These are phyloP conservation scores for Parnassius apollo DNA, from an alignment of 2,888 invertebrate genomes.

Conservation along the genomic window DNA sequence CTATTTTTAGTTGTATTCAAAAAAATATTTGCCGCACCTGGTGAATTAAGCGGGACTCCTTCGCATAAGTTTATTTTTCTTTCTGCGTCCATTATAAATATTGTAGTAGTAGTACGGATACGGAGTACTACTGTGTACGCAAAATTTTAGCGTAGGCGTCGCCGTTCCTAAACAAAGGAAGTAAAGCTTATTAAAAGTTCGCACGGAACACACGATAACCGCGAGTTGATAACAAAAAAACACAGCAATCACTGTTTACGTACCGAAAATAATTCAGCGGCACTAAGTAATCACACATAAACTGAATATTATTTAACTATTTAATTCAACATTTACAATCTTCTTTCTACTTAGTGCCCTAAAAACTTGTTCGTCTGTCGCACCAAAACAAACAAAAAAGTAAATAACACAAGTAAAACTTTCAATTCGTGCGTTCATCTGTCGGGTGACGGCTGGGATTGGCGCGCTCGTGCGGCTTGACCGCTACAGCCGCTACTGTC, in stretches of 20 bases:
- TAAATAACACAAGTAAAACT: constrained; percentile 54
- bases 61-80: constrained; percentile 67
- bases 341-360: constrained; percentile 32
- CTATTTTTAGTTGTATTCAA: constrained; percentile 67
- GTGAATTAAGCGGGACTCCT: constrained; percentile 65
- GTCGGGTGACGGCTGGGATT: constrained; percentile 42
- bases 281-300: constrained; percentile 46
- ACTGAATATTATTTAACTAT: constrained; percentile 13
- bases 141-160: constrained; percentile 57
- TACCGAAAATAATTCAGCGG: constrained; percentile 21
- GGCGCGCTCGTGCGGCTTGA: constrained; percentile 57
- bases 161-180: constrained; percentile 74
- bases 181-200: constrained; percentile 66
- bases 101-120: constrained; percentile 44
- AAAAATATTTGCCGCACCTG: constrained; percentile 72
- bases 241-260: constrained; percentile 27
- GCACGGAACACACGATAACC: constrained; percentile 60
- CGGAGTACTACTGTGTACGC: constrained; percentile 51
- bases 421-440: constrained; percentile 48
- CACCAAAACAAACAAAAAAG: constrained; percentile 48
- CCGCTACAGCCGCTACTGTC: constrained; percentile 36
- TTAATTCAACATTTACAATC: constrained; percentile 21
- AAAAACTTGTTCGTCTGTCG: constrained; percentile 40
- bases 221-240: constrained; percentile 54
- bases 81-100: constrained; percentile 66